Base-by-base conservation (phyloP, 1,140 invertebrate species). In the Hypothenemus hampei region DNA sequence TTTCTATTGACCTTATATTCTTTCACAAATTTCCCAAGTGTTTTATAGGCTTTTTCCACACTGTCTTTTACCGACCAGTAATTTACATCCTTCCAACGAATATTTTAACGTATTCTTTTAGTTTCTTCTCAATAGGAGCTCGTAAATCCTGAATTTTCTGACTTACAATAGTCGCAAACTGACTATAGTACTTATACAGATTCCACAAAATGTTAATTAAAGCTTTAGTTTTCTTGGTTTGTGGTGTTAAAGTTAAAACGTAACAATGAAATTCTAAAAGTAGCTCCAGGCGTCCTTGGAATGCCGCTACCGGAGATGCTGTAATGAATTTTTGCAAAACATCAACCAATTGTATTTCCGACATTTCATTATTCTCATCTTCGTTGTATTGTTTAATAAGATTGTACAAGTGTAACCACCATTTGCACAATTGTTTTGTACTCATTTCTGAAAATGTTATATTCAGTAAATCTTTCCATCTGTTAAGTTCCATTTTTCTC, bases 81-180 rank as follows among this genome's bases (percentile, higher is more conserved):
- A 66, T 88, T 97, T 1, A 94, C 82, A 66, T 98, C 94, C 59
- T 91, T 94, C 88, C 94, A 98, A 23, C 90, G 78, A n/a, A 86
- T 87, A 98, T 97, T 70, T 97, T 97, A 0, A 98, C 88, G 70
- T 93, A 94, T 56, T 96, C 91, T 57, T 87, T 87, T 1, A 98
- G 67, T 71, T 93, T 89, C 73, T 93, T 95, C 62, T 97, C 91
- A 53, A 97, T 89, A 0, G 92, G 91, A 0, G 75, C 65, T 46
- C 84, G 80, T 5, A 86, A 72, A 4, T 79, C 75, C 16, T 81
- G 78, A 1, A 95, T 82, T 44, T 79, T 76, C 1, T 75, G 72
- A 0, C 73, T 66, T 0, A 98, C 79, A 63, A 80, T 75, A 0
- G 72, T 57, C 0, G 73, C 61, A 67, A 95, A 97, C 68, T 95